Conservation (phyloP, 2,888 invertebrate species). For the Pachymerium ferrugineum region DNA sequence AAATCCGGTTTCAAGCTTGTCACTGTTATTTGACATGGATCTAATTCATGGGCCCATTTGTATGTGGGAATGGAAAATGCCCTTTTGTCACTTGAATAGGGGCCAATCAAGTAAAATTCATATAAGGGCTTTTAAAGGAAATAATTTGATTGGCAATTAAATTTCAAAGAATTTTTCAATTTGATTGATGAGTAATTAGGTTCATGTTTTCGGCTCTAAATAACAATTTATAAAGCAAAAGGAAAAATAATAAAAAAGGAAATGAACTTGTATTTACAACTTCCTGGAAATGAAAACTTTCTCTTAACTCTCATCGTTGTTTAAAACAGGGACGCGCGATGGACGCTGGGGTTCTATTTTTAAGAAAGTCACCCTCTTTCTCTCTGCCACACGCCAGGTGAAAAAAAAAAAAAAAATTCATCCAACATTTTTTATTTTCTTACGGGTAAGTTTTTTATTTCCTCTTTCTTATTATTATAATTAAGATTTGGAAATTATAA, state of each 20-base stretch:
- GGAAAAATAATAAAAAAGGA: constrained; percentile 25
- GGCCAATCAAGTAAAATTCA: constrained; percentile 1
- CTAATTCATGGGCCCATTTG: constrained; percentile 22
- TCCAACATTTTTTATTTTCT: background rate
- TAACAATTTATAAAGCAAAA: constrained; percentile 9
- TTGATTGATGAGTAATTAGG: constrained; percentile 1
- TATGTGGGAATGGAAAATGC: constrained; percentile 24
- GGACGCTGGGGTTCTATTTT: background rate
- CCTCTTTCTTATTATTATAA: background rate
- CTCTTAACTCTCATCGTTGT: background rate
- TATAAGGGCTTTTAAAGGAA: background rate
- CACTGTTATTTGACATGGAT: constrained; percentile 23
- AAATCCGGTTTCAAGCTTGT: constrained; percentile 26
- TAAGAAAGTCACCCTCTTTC: constrained; percentile 6
- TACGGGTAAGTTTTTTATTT: background rate
- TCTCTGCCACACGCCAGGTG: too few relatives aligned
- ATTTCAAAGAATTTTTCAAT: background rate
- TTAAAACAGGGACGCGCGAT: background rate
- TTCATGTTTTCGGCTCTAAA: constrained; percentile 1
- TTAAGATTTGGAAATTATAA: background rate
- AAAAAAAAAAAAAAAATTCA: too few relatives aligned
- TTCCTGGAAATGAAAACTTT: constrained; percentile 29
- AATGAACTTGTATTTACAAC: constrained; percentile 28
- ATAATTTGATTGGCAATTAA: background rate
- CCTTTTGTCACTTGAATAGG: constrained; percentile 23